These are phyloP conservation scores for Tetramorium bicarinatum DNA, from an alignment of 2,888 invertebrate species.

Conservation along the genomic window DNA sequence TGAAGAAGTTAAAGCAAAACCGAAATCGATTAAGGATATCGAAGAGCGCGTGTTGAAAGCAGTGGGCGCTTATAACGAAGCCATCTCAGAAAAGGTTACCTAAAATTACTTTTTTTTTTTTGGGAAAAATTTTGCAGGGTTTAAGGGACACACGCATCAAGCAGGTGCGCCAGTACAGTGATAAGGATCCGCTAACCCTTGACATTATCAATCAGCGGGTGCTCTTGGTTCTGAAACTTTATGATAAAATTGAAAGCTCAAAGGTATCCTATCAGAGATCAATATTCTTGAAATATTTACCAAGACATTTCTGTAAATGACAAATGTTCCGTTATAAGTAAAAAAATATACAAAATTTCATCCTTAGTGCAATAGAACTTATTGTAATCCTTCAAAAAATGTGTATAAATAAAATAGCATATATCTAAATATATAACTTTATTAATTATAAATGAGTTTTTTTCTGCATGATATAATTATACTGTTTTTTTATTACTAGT, in stretches of 20 bases:
- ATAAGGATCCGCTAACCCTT: slow-evolving; percentile 92
- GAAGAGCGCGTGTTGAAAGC: slow-evolving; percentile 95
- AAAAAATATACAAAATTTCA: background rate
- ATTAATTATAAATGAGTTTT: too few species aligned
- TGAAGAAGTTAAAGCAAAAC: slow-evolving; percentile 86
- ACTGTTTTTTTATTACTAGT: background rate
- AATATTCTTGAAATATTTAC: slow-evolving; percentile 36
- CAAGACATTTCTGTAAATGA: slow-evolving; percentile 49
- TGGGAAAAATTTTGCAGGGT: slow-evolving; percentile 88
- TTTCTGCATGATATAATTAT: background rate
- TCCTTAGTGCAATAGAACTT: too few species aligned
- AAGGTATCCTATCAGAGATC: slow-evolving; percentile 90
- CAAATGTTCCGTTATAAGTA: background rate
- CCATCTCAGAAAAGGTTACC: slow-evolving; percentile 93
- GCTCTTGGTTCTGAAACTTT: slow-evolving; percentile 97
- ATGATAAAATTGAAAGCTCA: slow-evolving; percentile 97
- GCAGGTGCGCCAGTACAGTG: slow-evolving; percentile 91
- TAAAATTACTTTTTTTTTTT: slow-evolving; percentile 80
- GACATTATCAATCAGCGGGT: slow-evolving; percentile 96
- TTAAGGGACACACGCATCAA: slow-evolving; percentile 88
- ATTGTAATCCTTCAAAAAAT: background rate
- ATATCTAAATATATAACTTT: background rate
- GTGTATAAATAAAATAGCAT: background rate
- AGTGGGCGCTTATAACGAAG: slow-evolving; percentile 95
- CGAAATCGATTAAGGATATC: slow-evolving; percentile 88